Conservation (phyloP, 2,888 invertebrate genomes). For the Lycophotia porphyrea region DNA sequence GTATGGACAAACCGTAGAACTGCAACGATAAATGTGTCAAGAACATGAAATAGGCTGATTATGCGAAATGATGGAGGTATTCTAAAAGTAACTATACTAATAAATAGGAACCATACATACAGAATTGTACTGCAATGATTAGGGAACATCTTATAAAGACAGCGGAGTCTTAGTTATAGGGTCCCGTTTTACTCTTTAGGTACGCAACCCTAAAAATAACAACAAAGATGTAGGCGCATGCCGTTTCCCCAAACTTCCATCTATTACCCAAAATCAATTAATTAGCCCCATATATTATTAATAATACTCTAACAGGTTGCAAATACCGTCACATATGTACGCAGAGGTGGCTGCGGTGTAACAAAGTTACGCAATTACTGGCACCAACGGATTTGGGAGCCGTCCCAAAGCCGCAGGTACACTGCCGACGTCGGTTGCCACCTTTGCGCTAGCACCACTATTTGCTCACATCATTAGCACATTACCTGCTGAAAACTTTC, state of each 20-base stretch:
- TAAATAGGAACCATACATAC: background rate
- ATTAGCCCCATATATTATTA: slow-evolving; percentile 62
- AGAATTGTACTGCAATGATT: background rate
- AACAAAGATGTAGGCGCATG: background rate
- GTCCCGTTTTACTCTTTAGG: too few relatives aligned
- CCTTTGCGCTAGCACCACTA: slow-evolving; percentile 41
- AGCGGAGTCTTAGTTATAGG: too few relatives aligned
- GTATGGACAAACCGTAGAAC: background rate
- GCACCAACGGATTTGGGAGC: slow-evolving; percentile 69
- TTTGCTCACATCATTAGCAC: slow-evolving; percentile 66
- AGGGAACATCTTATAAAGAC: too few relatives aligned
- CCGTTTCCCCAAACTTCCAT: background rate
- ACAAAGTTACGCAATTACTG: slow-evolving; percentile 75
- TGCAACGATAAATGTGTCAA: too few relatives aligned
- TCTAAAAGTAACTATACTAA: background rate
- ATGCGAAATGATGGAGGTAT: background rate
- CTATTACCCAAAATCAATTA: slow-evolving; percentile 7
- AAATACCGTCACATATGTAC: slow-evolving; percentile 66
- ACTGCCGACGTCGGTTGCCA: slow-evolving; percentile 50
- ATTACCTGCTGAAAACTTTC: slow-evolving; percentile 43
- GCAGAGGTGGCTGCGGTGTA: slow-evolving; percentile 64
- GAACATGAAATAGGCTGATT: background rate
- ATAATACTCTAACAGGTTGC: slow-evolving; percentile 64
- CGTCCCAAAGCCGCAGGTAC: slow-evolving; percentile 70
- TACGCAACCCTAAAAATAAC: too few relatives aligned